Conservation (phyloP, 2,888 invertebrate genomes). For the Acronicta alni region DNA sequence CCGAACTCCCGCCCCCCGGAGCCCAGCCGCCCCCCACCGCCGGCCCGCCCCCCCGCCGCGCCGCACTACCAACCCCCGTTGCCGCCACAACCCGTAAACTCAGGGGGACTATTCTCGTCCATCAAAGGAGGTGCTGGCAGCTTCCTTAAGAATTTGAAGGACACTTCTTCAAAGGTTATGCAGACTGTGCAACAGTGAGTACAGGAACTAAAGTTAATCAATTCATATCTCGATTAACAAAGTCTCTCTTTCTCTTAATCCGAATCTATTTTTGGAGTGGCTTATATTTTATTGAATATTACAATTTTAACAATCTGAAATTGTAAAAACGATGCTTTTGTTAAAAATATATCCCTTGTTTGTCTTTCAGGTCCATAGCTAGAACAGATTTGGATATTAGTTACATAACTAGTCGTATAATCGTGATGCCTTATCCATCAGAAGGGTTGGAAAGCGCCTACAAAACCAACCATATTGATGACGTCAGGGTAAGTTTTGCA, state of each 20-base stretch:
- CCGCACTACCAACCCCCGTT: constrained; percentile 73
- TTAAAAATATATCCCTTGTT: constrained; percentile 30
- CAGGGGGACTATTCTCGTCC: constrained; percentile 94
- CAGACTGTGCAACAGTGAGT: constrained; percentile 97
- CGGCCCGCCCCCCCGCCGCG: constrained; percentile 71
- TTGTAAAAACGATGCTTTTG: background rate
- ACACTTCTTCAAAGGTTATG: constrained; percentile 98
- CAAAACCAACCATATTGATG: constrained; percentile 97
- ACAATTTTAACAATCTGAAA: too few relatives aligned
- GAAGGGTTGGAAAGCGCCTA: constrained; percentile 98
- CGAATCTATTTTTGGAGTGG: background rate
- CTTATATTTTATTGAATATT: too few relatives aligned
- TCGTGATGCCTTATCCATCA: constrained; percentile 98
- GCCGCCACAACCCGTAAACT: constrained; percentile 69
- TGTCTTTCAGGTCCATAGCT: constrained; percentile 92
- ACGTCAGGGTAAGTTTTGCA: constrained; percentile 90
- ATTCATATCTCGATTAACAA: background rate
- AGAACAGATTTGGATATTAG: constrained; percentile 96
- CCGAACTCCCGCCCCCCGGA: constrained; percentile 76
- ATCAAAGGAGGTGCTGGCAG: constrained; percentile 97
- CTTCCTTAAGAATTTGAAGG: constrained; percentile 97
- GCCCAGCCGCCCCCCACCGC: constrained; percentile 75
- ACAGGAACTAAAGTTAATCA: background rate
- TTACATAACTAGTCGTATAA: constrained; percentile 96
- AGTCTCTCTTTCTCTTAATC: background rate